phyloP scores from a whole-genome alignment of 2,113 vertebrate species.

The Leptosomus discolor region DNA sequence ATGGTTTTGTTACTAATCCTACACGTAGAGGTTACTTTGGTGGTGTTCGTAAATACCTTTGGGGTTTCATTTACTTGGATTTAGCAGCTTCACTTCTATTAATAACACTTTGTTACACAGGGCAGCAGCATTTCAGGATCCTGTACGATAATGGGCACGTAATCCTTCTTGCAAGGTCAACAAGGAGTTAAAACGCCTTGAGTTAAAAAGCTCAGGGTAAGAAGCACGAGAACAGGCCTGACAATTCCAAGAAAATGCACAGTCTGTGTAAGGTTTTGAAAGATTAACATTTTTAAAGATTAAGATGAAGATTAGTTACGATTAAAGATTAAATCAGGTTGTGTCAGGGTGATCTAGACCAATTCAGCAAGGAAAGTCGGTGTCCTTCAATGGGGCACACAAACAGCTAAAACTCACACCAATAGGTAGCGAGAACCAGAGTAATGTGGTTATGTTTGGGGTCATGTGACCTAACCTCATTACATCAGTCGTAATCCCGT shows the following conservation, averaged over 20 bases:
- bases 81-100: not conserved
- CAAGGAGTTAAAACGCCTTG: not conserved
- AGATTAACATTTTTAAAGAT: not conserved
- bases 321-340: not conserved
- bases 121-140: not conserved
- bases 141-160: not conserved
- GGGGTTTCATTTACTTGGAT: not conserved
- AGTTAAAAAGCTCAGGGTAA: not conserved
- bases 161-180: not conserved
- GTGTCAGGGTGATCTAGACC: not conserved
- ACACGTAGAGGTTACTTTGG: not conserved
- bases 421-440: not conserved
- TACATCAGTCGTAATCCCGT: not conserved
- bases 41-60: not conserved
- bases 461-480: not conserved
- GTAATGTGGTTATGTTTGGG: not conserved
- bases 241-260: not conserved
- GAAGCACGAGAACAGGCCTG: not conserved
- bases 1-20: not conserved
- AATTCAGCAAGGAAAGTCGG: not conserved
- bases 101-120: not conserved
- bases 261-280: not conserved
- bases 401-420: not conserved
- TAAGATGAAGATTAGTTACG: not conserved
- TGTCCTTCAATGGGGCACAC: not conserved